Base-by-base conservation (phyloP, 2,797 vertebrate genomes). In the Rhynchotus rufescens region DNA sequence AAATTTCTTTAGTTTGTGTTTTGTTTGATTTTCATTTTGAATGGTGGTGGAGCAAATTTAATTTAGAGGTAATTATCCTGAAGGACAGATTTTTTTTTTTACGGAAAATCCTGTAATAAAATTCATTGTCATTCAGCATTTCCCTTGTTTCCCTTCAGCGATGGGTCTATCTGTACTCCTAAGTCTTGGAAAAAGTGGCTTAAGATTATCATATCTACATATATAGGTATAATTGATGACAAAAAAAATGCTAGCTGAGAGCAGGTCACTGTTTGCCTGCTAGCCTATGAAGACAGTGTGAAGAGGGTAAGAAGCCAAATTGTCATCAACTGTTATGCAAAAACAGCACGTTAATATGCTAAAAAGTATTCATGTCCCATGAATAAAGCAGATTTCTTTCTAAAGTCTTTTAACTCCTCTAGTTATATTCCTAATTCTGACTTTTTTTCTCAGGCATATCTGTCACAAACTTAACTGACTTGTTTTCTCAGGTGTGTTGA, bases 341-440 rank as follows among this genome's bases (percentile, higher is more conserved):
- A 92, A 82, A 69, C 71, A 80, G 52, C 44, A 44, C 95, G 15
- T 68, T 85, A 81, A 74, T 67, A 28, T 86, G 38, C 10, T 75
- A 88, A 93, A 76, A 62, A 51, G 51, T 28, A 62, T 68, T 80
- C 26, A 84, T 4, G 0, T 4, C 22, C 1, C 9, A 49, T 40
- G 47, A 84, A 62, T 73, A 68, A 93, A 91, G 20, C 32, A 90
- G 49, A 67, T 34, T 67, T 74, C 64, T 61, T 89, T 65, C 21
- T 77, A 47, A 67, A 2, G 38, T 28, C 30, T 52, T 82, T 89
- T 76, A 59, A 26, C 3, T 5, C 9, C 3, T 22, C 82, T 60
- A 65, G 4, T 28, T 10, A 51, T 67, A 86, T 34, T 40, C 10
- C 44, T 3, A 52, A 6, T n/a, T 86, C 68, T 65, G 25, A 28